Conservation (phyloP, 1,140 invertebrate species). For the Nixonia krombeini region DNA sequence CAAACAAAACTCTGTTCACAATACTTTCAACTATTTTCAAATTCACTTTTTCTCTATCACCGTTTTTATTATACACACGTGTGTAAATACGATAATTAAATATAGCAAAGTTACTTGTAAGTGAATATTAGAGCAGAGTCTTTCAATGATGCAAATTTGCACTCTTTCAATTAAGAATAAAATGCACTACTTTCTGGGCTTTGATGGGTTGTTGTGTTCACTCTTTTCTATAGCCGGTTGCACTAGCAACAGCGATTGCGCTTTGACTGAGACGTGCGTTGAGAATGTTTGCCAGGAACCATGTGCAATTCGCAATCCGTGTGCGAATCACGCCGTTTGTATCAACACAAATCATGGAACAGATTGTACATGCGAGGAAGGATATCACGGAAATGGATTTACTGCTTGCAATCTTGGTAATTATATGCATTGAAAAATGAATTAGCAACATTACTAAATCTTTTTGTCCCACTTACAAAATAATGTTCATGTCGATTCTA, state of each 20-base stretch:
- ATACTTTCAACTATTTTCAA: constrained; percentile 20
- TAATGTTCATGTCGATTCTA: too few relatives aligned
- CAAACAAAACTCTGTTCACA: constrained; percentile 25
- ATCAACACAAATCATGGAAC: constrained; percentile 89
- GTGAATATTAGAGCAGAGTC: constrained; percentile 14
- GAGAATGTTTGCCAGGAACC: constrained; percentile 85
- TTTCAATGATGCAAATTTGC: constrained; percentile 27
- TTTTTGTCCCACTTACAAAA: too few relatives aligned
- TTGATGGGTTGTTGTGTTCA: constrained; percentile 69
- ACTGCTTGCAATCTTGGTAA: constrained; percentile 83
- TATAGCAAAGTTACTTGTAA: neutral
- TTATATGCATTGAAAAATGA: constrained; percentile 6
- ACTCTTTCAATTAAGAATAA: constrained; percentile 45
- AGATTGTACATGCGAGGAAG: constrained; percentile 87
- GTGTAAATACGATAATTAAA: constrained; percentile 33
- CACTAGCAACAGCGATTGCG: constrained; percentile 84
- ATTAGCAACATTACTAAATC: neutral
- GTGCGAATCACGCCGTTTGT: constrained; percentile 87
- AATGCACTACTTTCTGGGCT: constrained; percentile 63
- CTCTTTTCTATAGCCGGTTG: constrained; percentile 82
- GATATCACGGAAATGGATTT: constrained; percentile 89
- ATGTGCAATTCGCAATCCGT: constrained; percentile 85
- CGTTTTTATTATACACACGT: constrained; percentile 14
- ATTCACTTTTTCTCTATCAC: constrained; percentile 6
- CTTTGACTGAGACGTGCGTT: constrained; percentile 85